Conservation (phyloP, 2,113 vertebrate species). For the Albula goreensis region DNA sequence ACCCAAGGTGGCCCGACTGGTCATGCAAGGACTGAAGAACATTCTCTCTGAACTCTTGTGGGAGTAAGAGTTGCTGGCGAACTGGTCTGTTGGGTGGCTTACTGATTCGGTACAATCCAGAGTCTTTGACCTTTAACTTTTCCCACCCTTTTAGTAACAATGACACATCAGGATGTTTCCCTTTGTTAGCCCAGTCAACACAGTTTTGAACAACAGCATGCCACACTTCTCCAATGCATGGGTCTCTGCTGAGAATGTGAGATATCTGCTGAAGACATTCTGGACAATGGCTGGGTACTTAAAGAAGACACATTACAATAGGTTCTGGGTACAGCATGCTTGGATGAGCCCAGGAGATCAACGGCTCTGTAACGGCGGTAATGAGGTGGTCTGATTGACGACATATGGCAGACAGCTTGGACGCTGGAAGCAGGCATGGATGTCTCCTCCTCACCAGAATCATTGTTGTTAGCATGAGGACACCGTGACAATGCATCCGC, state of each 20-base stretch:
- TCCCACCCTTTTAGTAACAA: conserved; percentile 22
- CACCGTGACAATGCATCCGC: too few species aligned
- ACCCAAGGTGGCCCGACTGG: too few species aligned
- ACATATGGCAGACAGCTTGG: too few species aligned
- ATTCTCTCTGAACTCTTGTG: conserved; percentile 21
- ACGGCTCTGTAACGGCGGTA: not conserved
- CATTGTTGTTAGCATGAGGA: too few species aligned
- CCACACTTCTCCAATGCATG: conserved; percentile 24
- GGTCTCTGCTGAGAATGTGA: conserved; percentile 17
- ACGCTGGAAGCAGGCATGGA: too few species aligned
- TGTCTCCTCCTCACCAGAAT: too few species aligned
- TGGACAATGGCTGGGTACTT: conserved; percentile 14
- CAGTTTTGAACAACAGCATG: conserved; percentile 1
- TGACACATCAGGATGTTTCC: conserved; percentile 7
- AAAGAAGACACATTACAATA: conserved; percentile 18
- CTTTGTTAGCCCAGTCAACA: conserved; percentile 3
- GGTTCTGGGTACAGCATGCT: conserved; percentile 12
- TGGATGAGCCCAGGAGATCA: not conserved
- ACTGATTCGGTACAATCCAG: not conserved
- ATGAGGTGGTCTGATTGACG: too few species aligned
- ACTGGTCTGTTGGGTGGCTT: conserved; percentile 17
- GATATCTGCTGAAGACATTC: not conserved
- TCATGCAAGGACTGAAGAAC: not conserved
- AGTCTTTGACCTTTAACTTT: conserved; percentile 12
- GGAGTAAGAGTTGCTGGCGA: conserved; percentile 12